Evolutionary conservation across 2,113 vertebrate species (phyloP), one percentile per base, ranked within the genome.

Genomic region (Aix galericulata): DNA sequence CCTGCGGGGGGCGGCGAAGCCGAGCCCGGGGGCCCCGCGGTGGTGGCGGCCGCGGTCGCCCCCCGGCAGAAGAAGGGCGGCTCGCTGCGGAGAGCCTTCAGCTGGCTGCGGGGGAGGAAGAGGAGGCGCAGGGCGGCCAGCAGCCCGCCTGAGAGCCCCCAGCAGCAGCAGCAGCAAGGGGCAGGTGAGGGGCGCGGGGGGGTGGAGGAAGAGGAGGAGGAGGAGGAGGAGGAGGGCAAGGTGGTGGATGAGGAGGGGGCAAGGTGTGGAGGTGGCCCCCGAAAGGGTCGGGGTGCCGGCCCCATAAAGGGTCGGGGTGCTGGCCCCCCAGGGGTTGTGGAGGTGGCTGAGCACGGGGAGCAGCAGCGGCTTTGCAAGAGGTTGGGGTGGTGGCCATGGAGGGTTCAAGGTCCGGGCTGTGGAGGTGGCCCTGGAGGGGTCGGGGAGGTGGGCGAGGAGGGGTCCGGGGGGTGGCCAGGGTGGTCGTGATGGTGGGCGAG

Each of bases 101-200:
- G 98, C 97, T 99, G 99, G 99, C 86, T 99, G 55, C 98, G 98
- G 92, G 98, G 98, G 72, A 98, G 97, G 82, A 97, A 97, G 84
- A 97, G 95, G 95, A 98, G 97, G 96, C 98, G 97, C 94, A 98
- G 91, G 84, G 32, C 96, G 55, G 73, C 76, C 46, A 17, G 73
- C 53, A 0, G 25, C 73, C 11, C 71, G 62, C 90, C 36, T 26
- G 64, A 81, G 59, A 88, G 89, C 95, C 46, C 46, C 46, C 46
- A 48, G 46, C 46, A 48, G 46, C 46, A 48, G 20, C 46, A 48
- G 73, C 38, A 88, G 85, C 89, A 97, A 96, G 95, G 96, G 92
- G 84, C 91, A 76, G 95, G 91, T 92, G 97, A 94, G 96, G 91
- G 96, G 93, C 42, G 94, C 73, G 85, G 91, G 74, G 88, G 46